Percentiles rank a stretch among this genome's conserved stretches.
Evolutionary conservation across 2,113 vertebrate genomes (phyloP).

Genomic region (Rhinolophus sinicus): DNA sequence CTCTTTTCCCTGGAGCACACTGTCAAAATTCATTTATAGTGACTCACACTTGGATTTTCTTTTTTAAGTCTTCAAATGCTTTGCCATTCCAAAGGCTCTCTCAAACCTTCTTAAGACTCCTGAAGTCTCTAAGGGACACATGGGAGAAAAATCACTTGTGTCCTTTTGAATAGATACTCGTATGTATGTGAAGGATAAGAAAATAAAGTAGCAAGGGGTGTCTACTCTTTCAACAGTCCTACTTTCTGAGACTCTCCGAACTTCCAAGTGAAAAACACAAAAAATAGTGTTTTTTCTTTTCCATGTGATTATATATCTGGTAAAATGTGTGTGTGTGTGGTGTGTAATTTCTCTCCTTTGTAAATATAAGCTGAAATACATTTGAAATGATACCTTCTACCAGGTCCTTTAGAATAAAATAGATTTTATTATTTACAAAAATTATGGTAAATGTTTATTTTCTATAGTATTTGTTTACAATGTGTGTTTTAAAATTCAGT

Average conservation of each 20-base stretch:
- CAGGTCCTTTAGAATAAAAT: conserved; percentile 15
- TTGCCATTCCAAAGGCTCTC: background rate
- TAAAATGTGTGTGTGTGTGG: background rate
- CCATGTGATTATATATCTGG: background rate
- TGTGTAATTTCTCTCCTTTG: background rate
- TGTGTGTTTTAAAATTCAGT: conserved; percentile 51
- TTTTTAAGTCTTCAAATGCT: conserved; percentile 38
- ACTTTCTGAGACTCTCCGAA: background rate
- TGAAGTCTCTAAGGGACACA: background rate
- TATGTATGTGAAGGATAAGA: background rate
- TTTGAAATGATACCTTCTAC: conserved; percentile 20
- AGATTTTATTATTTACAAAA: conserved; percentile 47
- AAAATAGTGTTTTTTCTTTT: background rate
- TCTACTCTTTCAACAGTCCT: background rate
- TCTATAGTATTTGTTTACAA: background rate
- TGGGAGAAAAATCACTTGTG: background rate
- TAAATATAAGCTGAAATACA: conserved; percentile 27
- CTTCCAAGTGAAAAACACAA: background rate
- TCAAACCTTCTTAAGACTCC: background rate
- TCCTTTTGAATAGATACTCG: background rate
- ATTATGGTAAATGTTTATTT: conserved; percentile 15
- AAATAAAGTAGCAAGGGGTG: background rate
- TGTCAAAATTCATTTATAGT: conserved; percentile 33
- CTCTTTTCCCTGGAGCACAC: background rate
- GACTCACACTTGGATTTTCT: conserved; percentile 13